phyloP scores from a whole-genome alignment of 1,140 invertebrate genomes.

The Maconellicoccus hirsutus region DNA sequence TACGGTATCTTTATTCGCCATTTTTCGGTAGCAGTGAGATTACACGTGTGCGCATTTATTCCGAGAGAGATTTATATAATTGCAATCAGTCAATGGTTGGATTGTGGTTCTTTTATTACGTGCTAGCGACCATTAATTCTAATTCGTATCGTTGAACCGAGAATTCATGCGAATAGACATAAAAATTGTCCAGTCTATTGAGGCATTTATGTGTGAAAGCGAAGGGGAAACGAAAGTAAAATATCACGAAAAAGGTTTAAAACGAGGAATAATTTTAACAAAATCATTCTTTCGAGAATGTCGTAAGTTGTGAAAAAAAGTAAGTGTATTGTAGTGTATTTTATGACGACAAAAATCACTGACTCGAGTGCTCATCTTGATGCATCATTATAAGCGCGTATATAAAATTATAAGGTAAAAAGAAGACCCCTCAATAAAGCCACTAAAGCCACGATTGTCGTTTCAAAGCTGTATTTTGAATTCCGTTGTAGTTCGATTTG shows the following conservation, averaged over 20 bases:
- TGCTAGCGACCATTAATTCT: too few species aligned
- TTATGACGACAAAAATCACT: background rate
- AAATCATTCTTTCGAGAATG: slow-evolving; percentile 1
- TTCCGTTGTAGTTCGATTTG: background rate
- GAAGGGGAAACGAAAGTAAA: background rate
- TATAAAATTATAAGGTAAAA: background rate
- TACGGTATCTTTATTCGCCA: too few species aligned
- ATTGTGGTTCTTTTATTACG: too few species aligned
- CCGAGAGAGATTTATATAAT: too few species aligned
- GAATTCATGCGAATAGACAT: too few species aligned
- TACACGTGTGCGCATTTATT: too few species aligned
- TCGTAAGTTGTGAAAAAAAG: background rate
- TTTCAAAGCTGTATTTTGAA: background rate
- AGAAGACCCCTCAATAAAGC: background rate
- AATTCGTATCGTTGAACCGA: too few species aligned
- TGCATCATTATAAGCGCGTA: background rate
- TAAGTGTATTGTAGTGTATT: background rate
- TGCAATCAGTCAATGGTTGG: too few species aligned
- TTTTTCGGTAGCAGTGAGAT: too few species aligned
- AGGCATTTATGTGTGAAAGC: too few species aligned
- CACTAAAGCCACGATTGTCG: slow-evolving; percentile 7
- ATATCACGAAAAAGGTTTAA: background rate
- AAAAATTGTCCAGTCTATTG: too few species aligned
- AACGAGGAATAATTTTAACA: background rate
- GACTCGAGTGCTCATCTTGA: background rate